phyloP scores from a whole-genome alignment of 2,113 vertebrate genomes.

The Petrocephalus microphthalmus region DNA sequence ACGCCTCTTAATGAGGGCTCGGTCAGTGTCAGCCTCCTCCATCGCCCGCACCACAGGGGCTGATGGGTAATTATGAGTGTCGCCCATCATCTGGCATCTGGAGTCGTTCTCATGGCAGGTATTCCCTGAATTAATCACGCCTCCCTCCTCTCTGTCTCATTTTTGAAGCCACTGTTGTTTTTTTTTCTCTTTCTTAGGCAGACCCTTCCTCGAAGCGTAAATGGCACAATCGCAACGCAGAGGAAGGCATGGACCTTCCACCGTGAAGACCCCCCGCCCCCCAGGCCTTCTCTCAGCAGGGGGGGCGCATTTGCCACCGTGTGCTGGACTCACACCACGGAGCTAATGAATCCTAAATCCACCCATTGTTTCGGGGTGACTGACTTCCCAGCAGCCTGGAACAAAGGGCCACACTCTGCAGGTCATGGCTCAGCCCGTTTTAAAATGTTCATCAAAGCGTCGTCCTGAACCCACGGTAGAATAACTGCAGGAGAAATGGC shows the following conservation, averaged over 20 bases:
- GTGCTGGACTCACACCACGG: constrained; percentile 51
- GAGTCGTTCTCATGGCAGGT: constrained; percentile 71
- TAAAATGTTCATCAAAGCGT: constrained; percentile 71
- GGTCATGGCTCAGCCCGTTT: constrained; percentile 57
- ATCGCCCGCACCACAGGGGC: constrained; percentile 46
- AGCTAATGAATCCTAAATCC: constrained; percentile 71
- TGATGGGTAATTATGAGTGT: constrained; percentile 71
- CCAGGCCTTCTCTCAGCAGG: constrained; percentile 50
- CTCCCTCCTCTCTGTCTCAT: constrained; percentile 24
- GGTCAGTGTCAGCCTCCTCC: constrained; percentile 15
- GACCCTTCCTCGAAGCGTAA: constrained; percentile 54
- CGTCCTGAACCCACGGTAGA: constrained; percentile 48
- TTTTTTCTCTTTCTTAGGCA: constrained; percentile 15
- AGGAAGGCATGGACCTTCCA: constrained; percentile 44
- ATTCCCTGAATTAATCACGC: constrained; percentile 74
- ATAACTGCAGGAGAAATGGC: constrained; percentile 41
- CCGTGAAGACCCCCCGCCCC: constrained; percentile 61
- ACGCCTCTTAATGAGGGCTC: constrained; percentile 19
- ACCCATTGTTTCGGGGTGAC: constrained; percentile 82
- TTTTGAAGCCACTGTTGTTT: neutral
- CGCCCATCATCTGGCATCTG: constrained; percentile 61
- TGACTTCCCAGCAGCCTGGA: constrained; percentile 67
- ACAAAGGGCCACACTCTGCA: constrained; percentile 72
- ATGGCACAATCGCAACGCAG: constrained; percentile 29
- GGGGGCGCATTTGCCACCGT: constrained; percentile 63